A percentile compares a stretch with the other conserved stretches of the same genome.
Evolutionary conservation across 2,888 invertebrate species (phyloP).

Genomic region (Polyommatus iphigenia): DNA sequence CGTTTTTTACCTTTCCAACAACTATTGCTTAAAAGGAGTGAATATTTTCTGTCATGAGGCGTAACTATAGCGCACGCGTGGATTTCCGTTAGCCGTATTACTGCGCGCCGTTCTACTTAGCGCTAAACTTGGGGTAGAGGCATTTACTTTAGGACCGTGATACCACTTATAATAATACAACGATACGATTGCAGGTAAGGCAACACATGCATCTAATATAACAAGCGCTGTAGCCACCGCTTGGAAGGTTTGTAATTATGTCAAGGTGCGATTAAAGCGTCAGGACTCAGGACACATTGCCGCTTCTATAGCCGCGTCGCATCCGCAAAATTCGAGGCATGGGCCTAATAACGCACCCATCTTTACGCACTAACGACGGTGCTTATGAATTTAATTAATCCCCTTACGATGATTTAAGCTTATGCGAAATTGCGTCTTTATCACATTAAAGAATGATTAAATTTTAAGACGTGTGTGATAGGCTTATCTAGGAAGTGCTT

Average conservation of each 20-base stretch:
- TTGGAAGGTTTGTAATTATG: background rate
- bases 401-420: slow-evolving; percentile 22
- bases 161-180: too few relatives aligned
- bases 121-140: too few relatives aligned
- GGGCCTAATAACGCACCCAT: background rate
- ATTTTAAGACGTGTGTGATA: slow-evolving; percentile 10
- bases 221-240: background rate
- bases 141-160: too few relatives aligned
- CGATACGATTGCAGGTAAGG: too few relatives aligned
- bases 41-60: too few relatives aligned
- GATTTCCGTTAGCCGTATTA: too few relatives aligned
- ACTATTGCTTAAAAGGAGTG: too few relatives aligned
- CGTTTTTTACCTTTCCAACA: too few relatives aligned
- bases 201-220: too few relatives aligned
- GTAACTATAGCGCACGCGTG: too few relatives aligned
- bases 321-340: background rate
- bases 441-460: slow-evolving; percentile 13
- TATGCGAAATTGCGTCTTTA: slow-evolving; percentile 9
- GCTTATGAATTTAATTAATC: slow-evolving; percentile 30
- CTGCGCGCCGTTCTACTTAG: too few relatives aligned
- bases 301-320: background rate
- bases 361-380: slow-evolving; percentile 18
- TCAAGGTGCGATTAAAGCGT: background rate
- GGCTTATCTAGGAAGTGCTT: background rate
- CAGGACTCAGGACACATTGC: too few relatives aligned